Evolutionary conservation across 2,888 invertebrate genomes (phyloP), one percentile per base, ranked within the genome.

Genomic region (Drosophila fungiperda): DNA sequence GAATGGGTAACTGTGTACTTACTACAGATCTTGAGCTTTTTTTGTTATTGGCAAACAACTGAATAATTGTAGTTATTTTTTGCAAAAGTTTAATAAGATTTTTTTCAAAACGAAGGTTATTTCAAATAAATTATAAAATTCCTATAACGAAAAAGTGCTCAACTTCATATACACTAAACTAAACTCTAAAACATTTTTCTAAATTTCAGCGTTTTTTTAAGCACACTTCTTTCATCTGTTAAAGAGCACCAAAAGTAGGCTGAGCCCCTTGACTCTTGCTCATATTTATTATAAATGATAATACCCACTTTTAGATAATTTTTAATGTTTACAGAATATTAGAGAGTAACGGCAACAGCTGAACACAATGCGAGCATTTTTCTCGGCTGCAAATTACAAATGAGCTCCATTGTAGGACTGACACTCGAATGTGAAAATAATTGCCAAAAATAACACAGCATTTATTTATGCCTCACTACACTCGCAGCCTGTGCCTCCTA

Each of bases 351-450:
- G 70, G 68, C 73, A 80, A 72, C 69, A 75, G 82, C 75, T 71
- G 78, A 69, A 60, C 59, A 81, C 70, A 77, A 77, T 71, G 73
- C 58, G 64, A 69, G 60, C 65, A 63, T 71, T 75, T 45, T 71
- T 68, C 50, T 45, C 59, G 62, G 63, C 85, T 87, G 86, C 89
- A 86, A 86, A 89, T 86, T 86, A 86, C 89, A 86, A 89, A 86
- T 89, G 84, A 86, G 84, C 69, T 85, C 88, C 73, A 63, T 61
- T 64, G 66, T 35, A 45, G 66, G 78, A 76, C 73, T 76, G 74
- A 83, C 77, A 87, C 80, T 76, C 89, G 87, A 87, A 87, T 87
- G 89, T 89, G 89, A 87, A 87, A 87, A 87, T 87, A 87, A 87
- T 87, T 89, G 85, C 87, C 87, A 87, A 87, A 87, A 87, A 87